phyloP scores from a whole-genome alignment of 2,888 invertebrate species.

The Ophion costatus region DNA sequence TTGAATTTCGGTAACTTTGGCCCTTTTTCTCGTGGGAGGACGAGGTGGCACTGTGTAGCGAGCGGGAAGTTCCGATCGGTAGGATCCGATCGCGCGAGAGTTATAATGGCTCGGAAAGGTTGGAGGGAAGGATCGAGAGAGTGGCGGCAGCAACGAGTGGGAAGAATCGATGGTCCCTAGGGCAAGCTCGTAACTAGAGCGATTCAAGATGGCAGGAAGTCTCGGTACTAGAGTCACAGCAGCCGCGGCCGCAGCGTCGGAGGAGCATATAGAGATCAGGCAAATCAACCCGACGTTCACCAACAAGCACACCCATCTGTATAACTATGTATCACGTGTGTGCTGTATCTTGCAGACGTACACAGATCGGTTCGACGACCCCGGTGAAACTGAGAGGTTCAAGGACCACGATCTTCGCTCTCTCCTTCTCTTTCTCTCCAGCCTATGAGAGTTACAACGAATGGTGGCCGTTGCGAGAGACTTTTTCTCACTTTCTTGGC shows the following conservation, averaged over 20 bases:
- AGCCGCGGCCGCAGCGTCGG: slow-evolving; percentile 23
- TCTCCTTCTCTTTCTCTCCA: slow-evolving; percentile 21
- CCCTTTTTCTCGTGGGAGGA: neutral
- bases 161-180: slow-evolving; percentile 59
- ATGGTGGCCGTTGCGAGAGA: slow-evolving; percentile 27
- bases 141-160: slow-evolving; percentile 41
- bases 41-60: slow-evolving; percentile 9
- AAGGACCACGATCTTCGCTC: slow-evolving; percentile 71
- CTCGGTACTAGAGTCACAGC: slow-evolving; percentile 27
- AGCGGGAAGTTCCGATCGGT: slow-evolving; percentile 55
- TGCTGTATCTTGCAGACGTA: slow-evolving; percentile 48
- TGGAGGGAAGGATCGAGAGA: slow-evolving; percentile 46
- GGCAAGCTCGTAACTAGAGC: slow-evolving; percentile 69
- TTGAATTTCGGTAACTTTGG: neutral
- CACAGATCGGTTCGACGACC: slow-evolving; percentile 70
- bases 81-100: slow-evolving; percentile 60
- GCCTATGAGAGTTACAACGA: slow-evolving; percentile 36
- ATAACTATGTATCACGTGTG: slow-evolving; percentile 17
- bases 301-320: slow-evolving; percentile 30
- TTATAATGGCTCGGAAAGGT: slow-evolving; percentile 50
- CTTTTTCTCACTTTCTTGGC: neutral
- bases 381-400: slow-evolving; percentile 69
- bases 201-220: slow-evolving; percentile 69
- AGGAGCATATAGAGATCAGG: slow-evolving; percentile 49
- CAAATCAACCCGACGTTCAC: slow-evolving; percentile 52